Base-by-base conservation (phyloP, 64 coral and sea anemone genomes). In the Montipora foliosa region DNA sequence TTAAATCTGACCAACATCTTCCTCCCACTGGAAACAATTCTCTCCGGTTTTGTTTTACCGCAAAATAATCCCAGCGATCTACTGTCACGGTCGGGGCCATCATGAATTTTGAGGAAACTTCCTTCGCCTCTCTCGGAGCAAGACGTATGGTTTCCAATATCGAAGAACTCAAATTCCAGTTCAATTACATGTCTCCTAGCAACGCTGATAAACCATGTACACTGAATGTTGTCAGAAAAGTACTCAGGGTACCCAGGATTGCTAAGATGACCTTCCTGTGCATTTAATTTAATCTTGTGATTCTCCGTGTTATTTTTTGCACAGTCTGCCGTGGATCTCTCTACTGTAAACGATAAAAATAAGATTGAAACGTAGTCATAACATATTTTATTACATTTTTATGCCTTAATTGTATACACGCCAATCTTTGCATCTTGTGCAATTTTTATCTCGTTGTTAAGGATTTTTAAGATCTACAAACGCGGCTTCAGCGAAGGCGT, bases 141-240 rank as follows among this genome's bases (percentile, higher is more conserved):
- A 15, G 81, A 25, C 8, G 2, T 12, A 1, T 45, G 17, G 5
- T 67, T 49, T 77, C 90, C 81, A 13, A 92, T 44, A 21, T 92
- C 90, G 60, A 92, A 92, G 68, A 67, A 77, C 24, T 67, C 57
- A 24, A 92, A 92, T 76, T 92, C 25, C 17, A 92, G 72, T 19
- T 82, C 61, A 24, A 92, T 75, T 6, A 74, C 73, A 24, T 85
- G 55, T 17, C 55, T 83, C 71, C 21, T 81, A 20, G 24, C 44
- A 22, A 86, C 90, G 25, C 19, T 49, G 20, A 92, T 92, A 7
- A 75, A 20, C 90, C 90, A 92, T 7, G 81, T 83, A 19, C 90
- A 92, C 21, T 86, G 71, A 46, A 83, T 85, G 25, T 52, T 68
- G 12, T 84, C 82, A 8, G 25, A 46, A 17, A 84, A 84, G 55